Evolutionary conservation across 2,797 vertebrate species (phyloP).

Genomic region (Syngnathus acus): DNA sequence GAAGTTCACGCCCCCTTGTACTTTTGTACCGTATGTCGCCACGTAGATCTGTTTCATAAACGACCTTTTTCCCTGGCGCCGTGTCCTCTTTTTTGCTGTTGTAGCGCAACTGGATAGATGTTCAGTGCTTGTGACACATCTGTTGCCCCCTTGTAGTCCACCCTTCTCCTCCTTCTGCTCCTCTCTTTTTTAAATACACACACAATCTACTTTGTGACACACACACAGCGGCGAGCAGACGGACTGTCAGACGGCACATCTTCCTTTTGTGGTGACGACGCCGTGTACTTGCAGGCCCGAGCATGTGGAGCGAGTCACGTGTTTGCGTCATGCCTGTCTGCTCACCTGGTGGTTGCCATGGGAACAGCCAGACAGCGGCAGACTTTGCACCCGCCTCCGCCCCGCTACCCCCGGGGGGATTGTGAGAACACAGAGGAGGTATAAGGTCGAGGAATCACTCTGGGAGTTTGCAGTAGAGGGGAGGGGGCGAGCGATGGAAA

Average conservation of each 20-base stretch:
- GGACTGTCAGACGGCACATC: conserved; percentile 57
- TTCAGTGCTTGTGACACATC: conserved; percentile 52
- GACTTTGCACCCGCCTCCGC: conserved; percentile 68
- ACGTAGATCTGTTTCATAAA: not conserved
- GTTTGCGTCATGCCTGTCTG: conserved; percentile 61
- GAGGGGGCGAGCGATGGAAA: conserved; percentile 22
- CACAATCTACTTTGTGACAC: conserved; percentile 22
- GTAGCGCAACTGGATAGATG: conserved; percentile 40
- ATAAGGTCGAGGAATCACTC: conserved; percentile 52
- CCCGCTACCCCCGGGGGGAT: conserved; percentile 58
- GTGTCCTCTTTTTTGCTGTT: conserved; percentile 23
- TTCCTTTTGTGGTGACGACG: conserved; percentile 41
- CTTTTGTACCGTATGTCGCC: not conserved
- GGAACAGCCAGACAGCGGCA: conserved; percentile 75
- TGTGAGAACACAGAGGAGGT: conserved; percentile 57
- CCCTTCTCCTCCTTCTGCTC: conserved; percentile 27
- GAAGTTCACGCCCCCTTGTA: not conserved
- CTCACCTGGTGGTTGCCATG: conserved; percentile 80
- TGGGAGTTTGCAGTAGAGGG: conserved; percentile 1
- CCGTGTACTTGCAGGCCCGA: conserved; percentile 28
- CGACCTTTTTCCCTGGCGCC: conserved; percentile 2
- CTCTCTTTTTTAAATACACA: conserved; percentile 2
- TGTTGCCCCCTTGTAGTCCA: conserved; percentile 33
- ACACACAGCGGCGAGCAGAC: conserved; percentile 43
- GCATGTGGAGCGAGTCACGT: conserved; percentile 57